Evolutionary conservation across 1,140 invertebrate species (phyloP).

Genomic region (Aethina tumida): DNA sequence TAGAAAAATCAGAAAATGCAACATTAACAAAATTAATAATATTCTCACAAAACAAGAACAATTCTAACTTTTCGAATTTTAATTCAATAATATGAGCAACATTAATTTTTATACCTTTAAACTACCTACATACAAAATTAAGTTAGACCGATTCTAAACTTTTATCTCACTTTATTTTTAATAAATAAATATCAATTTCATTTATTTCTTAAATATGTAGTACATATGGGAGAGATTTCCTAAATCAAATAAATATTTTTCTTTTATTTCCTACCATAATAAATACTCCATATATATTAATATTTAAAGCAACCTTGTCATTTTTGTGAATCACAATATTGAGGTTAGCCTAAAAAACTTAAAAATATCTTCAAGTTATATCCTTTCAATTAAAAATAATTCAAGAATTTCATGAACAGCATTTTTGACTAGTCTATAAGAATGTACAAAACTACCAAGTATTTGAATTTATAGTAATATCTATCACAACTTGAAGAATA

Average conservation of each 20-base stretch:
- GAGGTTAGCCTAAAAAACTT: slow-evolving; percentile 8
- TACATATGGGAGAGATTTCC: slow-evolving; percentile 16
- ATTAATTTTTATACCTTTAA: too few species aligned
- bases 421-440: too few species aligned
- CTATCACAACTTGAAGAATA: not conserved
- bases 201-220: slow-evolving; percentile 17
- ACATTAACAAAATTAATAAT: too few species aligned
- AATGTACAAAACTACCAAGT: too few species aligned
- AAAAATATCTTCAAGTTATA: not conserved
- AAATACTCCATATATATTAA: slow-evolving; percentile 9
- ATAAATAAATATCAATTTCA: slow-evolving; percentile 25
- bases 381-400: not conserved
- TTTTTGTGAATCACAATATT: slow-evolving; percentile 18
- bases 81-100: too few species aligned
- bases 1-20: too few species aligned
- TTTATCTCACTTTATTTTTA: slow-evolving; percentile 22
- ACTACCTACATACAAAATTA: too few species aligned
- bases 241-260: slow-evolving; percentile 12
- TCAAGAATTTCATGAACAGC: too few species aligned
- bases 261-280: slow-evolving; percentile 9
- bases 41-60: too few species aligned
- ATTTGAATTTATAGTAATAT: slow-evolving; percentile 1
- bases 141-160: slow-evolving; percentile 26
- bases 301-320: slow-evolving; percentile 21
- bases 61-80: too few species aligned